Base-by-base conservation (phyloP, 1,140 invertebrate genomes). In the Steinernema khuongi region DNA sequence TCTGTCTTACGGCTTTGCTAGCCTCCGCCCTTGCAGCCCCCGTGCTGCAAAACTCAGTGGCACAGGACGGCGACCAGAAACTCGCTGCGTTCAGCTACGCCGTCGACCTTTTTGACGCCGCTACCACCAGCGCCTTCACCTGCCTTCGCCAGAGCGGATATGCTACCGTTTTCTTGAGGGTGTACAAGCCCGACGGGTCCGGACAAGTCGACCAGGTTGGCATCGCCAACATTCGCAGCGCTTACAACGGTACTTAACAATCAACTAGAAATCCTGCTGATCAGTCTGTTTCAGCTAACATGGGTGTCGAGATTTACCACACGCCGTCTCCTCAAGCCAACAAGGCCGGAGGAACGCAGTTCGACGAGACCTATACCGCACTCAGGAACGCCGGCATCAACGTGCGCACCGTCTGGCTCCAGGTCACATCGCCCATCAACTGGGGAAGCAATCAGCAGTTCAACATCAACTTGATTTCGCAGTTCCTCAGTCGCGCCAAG, bases 381-480 rank as follows among this genome's bases (percentile, higher is more conserved):
- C n/a, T 41, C n/a, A 41, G 7, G n/a, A 11, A 41, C 7, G n/a
- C n/a, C n/a, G 7, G 7, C 7, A 41, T 41, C n/a, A 7, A 41
- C 7, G 36, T 41, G 7, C n/a, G 32, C 31, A 75, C 36, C 28
- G 28, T 76, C 22, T 76, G 74, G 74, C 73, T 76, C 31, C 44
- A 77, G 68, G 73, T 76, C 30, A 76, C 73, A 1, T 68, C 26
- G 0, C 74, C 74, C 0, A 31, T 67, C 31, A 76, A 33, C 44
- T 76, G 74, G 74, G 28, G 43, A 14, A 36, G 29, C 29, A 70
- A 75, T 50, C 74, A 77, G 14, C 29, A 31, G 31, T 67, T 70
- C 74, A 76, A 76, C 50, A 60, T 70, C 74, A 19, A 67, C 22
- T 76, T 76, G 60, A 76, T 76, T 31, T 26, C 66, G 22, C 33